These are phyloP conservation scores for Euleptes europaea DNA, from an alignment of 2,113 vertebrate genomes.

Conservation along the genomic window DNA sequence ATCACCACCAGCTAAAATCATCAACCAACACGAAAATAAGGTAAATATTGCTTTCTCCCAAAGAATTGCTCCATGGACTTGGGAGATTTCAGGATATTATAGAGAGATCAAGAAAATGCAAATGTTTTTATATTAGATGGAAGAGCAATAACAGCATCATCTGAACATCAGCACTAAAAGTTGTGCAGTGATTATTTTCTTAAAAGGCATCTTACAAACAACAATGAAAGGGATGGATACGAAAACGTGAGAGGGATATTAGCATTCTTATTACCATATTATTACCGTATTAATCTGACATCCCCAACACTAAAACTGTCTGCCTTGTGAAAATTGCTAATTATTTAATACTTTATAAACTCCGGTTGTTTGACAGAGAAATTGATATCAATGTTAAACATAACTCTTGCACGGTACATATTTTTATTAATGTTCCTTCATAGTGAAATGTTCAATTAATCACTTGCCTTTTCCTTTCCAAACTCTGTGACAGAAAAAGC, in stretches of 20 bases:
- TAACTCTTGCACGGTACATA: neutral
- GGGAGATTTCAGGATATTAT: neutral
- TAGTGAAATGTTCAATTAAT: conserved; percentile 59
- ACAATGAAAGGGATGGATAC: accelerated
- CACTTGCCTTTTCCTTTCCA: conserved; percentile 49
- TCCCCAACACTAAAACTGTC: conserved; percentile 1
- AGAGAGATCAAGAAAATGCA: neutral
- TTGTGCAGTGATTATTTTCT: conserved; percentile 2
- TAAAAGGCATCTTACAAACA: accelerated
- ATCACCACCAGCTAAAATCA: conserved; percentile 6
- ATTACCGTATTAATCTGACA: conserved; percentile 25
- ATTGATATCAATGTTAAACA: conserved; percentile 30
- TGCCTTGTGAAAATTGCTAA: neutral
- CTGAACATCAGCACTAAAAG: neutral
- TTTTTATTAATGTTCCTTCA: conserved; percentile 41
- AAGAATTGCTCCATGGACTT: neutral
- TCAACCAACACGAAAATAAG: neutral
- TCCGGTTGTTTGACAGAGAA: conserved; percentile 13
- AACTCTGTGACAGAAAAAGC: conserved; percentile 66
- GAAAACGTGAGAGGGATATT: conserved; percentile 5
- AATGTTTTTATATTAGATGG: neutral
- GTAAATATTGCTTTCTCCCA: neutral
- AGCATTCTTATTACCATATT: neutral
- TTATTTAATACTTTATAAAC: conserved; percentile 27
- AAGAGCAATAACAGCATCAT: neutral